Evolutionary conservation across 2,113 vertebrate species (phyloP).

Genomic region (Phodopus roborovskii): DNA sequence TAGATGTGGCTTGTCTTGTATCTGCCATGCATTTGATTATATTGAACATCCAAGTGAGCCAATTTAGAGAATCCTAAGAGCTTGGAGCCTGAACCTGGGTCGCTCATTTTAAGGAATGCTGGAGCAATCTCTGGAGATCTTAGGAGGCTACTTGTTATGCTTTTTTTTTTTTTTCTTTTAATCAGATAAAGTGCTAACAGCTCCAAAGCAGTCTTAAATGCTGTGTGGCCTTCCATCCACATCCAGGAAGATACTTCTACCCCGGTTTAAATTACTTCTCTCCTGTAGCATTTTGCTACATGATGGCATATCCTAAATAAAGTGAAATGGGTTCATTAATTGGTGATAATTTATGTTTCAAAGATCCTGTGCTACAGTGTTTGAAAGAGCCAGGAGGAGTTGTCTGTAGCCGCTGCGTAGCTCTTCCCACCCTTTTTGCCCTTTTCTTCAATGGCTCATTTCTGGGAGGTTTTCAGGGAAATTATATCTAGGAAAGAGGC

Average conservation of each 20-base stretch:
- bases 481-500: background rate
- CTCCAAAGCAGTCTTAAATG: accelerated
- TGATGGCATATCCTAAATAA: background rate
- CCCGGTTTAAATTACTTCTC: background rate
- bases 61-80: background rate
- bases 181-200: background rate
- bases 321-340: background rate
- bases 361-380: accelerated
- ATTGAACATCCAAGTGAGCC: accelerated
- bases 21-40: background rate
- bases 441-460: accelerated
- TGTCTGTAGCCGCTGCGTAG: accelerated
- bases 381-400: background rate
- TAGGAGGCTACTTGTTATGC: background rate
- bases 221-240: background rate
- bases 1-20: accelerated
- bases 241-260: background rate
- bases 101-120: background rate
- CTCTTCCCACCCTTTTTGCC: accelerated
- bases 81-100: background rate
- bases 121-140: background rate
- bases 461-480: accelerated
- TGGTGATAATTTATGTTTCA: background rate
- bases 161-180: background rate
- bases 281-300: background rate